Base-by-base conservation (phyloP, 2,113 vertebrate species). In the Myotis brandtii region DNA sequence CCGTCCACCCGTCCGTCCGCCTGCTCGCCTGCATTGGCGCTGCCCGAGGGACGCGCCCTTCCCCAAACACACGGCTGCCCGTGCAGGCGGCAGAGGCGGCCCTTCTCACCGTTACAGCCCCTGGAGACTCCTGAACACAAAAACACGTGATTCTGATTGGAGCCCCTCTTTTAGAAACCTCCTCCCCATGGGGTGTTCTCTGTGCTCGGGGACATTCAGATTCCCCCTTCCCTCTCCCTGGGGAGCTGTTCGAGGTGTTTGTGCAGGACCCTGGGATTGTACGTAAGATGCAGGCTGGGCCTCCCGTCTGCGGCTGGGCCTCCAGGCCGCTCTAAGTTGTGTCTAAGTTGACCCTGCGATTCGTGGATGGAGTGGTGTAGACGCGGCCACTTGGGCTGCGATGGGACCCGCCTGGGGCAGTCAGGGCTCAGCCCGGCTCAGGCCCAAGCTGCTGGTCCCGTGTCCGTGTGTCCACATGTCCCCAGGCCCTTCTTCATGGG, bases 41-140 rank as follows among this genome's bases (percentile, higher is more conserved):
- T 6, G 20, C 8, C 20, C 0, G 20, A 56, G 54, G 50, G 54
- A 11, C 0, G 52, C 76, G 48, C 7, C 50, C 48, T 88, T 18
- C 64, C 64, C 40, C 9, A 80, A 82, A 67, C 25, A 17, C 27
- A 2, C 52, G 92, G 48, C 70, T 25, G 21, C 0, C 0, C 21
- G 69, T 21, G 0, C 8, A 46, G 40, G 54, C 59, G 67, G 89
- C 69, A 32, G 94, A 54, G 84, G 14, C 32, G 17, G 23, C 52
- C 2, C 75, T 52, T 82, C 48, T 27, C n/a, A 16, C 62, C 46
- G 30, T 20, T 6, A 11, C 27, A 62, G 76, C 70, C 86, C 66
- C 75, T 20, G 23, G 81, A 95, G 64, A 66, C 77, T 72, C 59
- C 67, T 93, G 91, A 97, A 83, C 7, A 85, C 43, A 93, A 93